Evolutionary conservation across 2,888 invertebrate genomes (phyloP), one percentile per base, ranked within the genome.

Genomic region (Dilophus febrilis): DNA sequence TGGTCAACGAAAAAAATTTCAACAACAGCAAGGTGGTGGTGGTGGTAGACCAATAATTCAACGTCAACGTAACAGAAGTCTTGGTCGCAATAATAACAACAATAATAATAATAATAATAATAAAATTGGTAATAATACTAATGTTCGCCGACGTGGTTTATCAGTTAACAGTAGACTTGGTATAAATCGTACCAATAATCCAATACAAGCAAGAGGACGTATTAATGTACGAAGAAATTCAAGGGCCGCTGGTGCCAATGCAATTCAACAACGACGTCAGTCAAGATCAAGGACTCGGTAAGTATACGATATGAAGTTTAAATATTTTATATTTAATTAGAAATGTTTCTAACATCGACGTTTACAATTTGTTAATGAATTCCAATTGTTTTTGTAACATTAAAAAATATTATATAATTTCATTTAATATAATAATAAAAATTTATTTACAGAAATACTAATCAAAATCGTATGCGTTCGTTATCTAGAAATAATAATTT

Each of bases 201-300:
- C 40, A 12, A 32, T 38, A n/a, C 27, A 40, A 41, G 14, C 34
- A 28, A n/a, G 12, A 37, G 31, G 27, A 26, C 7, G 36, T 27
- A 10, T 35, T 36, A 32, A 30, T 28, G 18, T 35, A 40, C 33
- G 38, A 35, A 17, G 40, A 38, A 19, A 34, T 46, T 50, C 50
- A 35, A n/a, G n/a, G n/a, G n/a, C n/a, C n/a, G n/a, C 42, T 16
- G 45, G 47, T n/a, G 46, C 44, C 37, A 42, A 47, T 14, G 45
- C 13, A 17, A 6, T 13, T 13, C 4, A 13, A 16, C 38, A 32
- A 12, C 37, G 18, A 31, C 35, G 36, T 38, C 41, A 35, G 14
- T 38, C 29, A 12, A 37, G 46, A 13, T 40, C 46, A 11, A 38
- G 44, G 37, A 41, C 43, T 36, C 43, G 46, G 46, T 44, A 37